phyloP scores from a whole-genome alignment of 1,140 invertebrate species.

The Cydia splendana region DNA sequence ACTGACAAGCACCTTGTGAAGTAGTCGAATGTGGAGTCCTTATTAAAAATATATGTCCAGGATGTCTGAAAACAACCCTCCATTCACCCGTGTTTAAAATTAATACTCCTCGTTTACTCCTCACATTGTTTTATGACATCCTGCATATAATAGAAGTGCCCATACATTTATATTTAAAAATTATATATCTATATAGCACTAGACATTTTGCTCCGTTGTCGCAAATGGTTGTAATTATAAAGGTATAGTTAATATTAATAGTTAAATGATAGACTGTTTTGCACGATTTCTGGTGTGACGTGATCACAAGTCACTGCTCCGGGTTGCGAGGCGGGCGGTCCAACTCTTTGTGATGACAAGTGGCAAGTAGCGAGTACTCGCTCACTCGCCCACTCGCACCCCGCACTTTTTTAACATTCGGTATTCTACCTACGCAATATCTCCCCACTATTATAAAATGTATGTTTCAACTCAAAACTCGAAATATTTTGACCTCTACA shows the following conservation, averaged over 20 bases:
- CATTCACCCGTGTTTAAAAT: slow-evolving; percentile 38
- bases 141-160: slow-evolving; percentile 63
- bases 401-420: slow-evolving; percentile 48
- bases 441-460: slow-evolving; percentile 52
- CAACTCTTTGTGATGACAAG: slow-evolving; percentile 69
- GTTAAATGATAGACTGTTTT: slow-evolving; percentile 74
- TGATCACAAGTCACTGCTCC: not conserved
- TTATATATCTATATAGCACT: slow-evolving; percentile 63
- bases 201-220: slow-evolving; percentile 73
- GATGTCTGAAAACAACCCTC: slow-evolving; percentile 57
- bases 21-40: slow-evolving; percentile 57
- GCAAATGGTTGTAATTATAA: slow-evolving; percentile 77
- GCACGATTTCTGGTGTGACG: slow-evolving; percentile 67
- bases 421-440: slow-evolving; percentile 62
- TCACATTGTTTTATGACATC: slow-evolving; percentile 58
- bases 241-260: slow-evolving; percentile 69
- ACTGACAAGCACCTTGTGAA: slow-evolving; percentile 64
- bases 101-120: slow-evolving; percentile 33
- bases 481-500: slow-evolving; percentile 75
- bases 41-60: slow-evolving; percentile 45
- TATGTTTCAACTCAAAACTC: slow-evolving; percentile 69
- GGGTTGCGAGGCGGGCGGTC: slow-evolving; percentile 39
- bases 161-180: slow-evolving; percentile 60
- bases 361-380: slow-evolving; percentile 35
- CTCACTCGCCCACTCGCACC: slow-evolving; percentile 47